Base-by-base conservation (phyloP, 2,797 vertebrate species). In the Anguilla pacifica region DNA sequence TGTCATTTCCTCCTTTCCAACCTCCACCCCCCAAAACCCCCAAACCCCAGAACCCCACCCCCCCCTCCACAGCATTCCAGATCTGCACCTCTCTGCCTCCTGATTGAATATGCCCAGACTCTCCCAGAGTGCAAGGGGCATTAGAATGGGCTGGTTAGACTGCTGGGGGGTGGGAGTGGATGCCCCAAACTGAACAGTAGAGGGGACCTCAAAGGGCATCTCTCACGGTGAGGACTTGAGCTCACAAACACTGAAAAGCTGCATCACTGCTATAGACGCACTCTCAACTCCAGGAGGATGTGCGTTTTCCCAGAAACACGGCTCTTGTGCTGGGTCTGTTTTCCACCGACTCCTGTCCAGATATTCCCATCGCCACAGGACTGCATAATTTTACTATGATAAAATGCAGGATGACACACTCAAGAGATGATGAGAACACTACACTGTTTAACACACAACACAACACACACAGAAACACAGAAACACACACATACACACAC, bases 1-100 rank as follows among this genome's bases (percentile, higher is more conserved):
- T 86, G 85, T 90, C 89, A 90, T 91, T 92, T 92, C 86, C 70
- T 59, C 85, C 84, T 82, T 7, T 67, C 11, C 22, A n/a, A 6
- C 89, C 70, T 85, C 49, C 39, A 51, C 86, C 85, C 74, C 86
- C 70, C n/a, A 15, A 39, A 79, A 88, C 39, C 39, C 39, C 39
- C 39, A 22, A 49, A 79, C 88, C 10, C 22, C 61, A 15, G 22
- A 67, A 6, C 61, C 15, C 61, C 61, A 6, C 6, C 28, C 25
- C 10, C n/a, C n/a, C 10, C 70, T 83, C 79, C 28, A 86, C 11
- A 70, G 87, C 88, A 89, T 74, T 67, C 55, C 86, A 31, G 49
- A 46, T 43, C n/a, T 61, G 15, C 70, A n/a, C 67, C 25, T 17
- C 31, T 9, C 28, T 28, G 51, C 35, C 83, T 46, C 83, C 84